Conservation (phyloP, 1,140 invertebrate species). For the Thalassaphorura encarpata region DNA sequence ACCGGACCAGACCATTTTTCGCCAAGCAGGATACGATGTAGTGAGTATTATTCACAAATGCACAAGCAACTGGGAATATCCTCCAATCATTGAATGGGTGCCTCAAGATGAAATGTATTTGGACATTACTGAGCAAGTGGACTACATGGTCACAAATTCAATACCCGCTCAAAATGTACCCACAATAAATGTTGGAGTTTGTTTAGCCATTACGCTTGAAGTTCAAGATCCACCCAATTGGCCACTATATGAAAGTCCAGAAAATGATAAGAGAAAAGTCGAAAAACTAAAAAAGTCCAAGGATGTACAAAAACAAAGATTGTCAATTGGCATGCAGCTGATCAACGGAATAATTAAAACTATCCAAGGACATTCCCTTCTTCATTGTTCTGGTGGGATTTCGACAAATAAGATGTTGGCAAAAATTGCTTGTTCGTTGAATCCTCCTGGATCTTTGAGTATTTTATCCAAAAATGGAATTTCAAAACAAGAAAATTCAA, state of each 20-base stretch:
- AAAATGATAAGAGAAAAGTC: background rate
- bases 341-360: background rate
- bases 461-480: background rate
- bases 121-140: background rate
- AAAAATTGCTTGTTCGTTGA: background rate
- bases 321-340: background rate
- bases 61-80: background rate
- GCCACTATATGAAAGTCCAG: background rate
- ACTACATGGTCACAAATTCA: background rate
- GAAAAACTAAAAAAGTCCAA: too few relatives aligned
- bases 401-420: background rate
- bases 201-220: background rate
- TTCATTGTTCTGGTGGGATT: background rate
- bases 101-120: slow-evolving; percentile 1
- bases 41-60: background rate
- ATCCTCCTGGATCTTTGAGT: background rate
- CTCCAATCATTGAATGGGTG: background rate
- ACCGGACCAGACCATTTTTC: background rate
- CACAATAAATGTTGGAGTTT: background rate
- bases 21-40: background rate
- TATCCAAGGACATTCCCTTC: background rate
- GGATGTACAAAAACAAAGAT: background rate
- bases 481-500: background rate
- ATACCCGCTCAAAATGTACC: background rate
- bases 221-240: background rate